Evolutionary conservation across 1,140 invertebrate genomes (phyloP).

Genomic region (Lucilia sericata): DNA sequence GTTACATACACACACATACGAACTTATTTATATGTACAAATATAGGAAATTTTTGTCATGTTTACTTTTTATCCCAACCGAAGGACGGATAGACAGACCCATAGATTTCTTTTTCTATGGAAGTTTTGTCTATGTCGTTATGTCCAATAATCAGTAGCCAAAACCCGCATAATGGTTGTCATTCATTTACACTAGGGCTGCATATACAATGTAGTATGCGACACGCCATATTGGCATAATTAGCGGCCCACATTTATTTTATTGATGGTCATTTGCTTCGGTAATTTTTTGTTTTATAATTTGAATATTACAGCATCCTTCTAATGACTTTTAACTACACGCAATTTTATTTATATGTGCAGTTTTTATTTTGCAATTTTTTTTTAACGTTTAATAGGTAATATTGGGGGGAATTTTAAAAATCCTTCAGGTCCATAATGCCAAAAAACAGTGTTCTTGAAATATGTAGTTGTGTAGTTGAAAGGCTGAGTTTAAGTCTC

Average conservation of each 20-base stretch:
- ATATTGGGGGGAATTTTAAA: background rate
- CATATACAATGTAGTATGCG: background rate
- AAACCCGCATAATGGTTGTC: conserved; percentile 51
- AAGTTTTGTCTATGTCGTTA: background rate
- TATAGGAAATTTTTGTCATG: background rate
- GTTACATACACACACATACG: background rate
- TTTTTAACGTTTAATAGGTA: background rate
- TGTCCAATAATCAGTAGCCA: conserved; percentile 48
- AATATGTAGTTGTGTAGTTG: no score
- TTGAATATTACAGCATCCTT: background rate
- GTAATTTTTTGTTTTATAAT: background rate
- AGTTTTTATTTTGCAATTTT: no score
- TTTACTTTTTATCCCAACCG: background rate
- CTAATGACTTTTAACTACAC: background rate
- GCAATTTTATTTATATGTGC: background rate
- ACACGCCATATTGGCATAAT: conserved; percentile 49
- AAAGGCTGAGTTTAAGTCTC: no score
- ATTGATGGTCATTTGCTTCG: background rate
- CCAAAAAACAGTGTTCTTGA: no score
- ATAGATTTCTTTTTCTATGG: no score
- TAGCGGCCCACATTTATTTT: conserved; percentile 48
- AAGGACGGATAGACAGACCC: no score
- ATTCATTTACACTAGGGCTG: conserved; percentile 48
- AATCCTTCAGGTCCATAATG: background rate
- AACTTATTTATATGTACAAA: background rate